A percentile compares a stretch with the other conserved stretches of the same genome.
phyloP scores from a whole-genome alignment of 1,140 invertebrate genomes.

The Drosophila pallidifrons region DNA sequence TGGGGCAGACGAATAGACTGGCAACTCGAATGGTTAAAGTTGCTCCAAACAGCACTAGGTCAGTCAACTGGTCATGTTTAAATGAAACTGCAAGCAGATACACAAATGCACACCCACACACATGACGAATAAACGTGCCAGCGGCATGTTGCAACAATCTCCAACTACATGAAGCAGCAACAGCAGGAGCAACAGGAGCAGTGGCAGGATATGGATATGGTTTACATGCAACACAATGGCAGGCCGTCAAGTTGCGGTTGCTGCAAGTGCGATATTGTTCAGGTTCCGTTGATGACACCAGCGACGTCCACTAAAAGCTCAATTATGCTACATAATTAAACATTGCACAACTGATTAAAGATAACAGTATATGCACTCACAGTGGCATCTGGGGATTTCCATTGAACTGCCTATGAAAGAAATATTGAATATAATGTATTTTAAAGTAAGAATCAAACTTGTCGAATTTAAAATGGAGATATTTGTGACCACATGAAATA shows the following conservation, averaged over 20 bases:
- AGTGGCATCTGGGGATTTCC: no score
- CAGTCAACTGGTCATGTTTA: constrained; percentile 26
- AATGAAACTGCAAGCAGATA: constrained; percentile 35
- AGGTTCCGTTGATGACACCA: constrained; percentile 13
- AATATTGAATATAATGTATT: no score
- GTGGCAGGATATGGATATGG: constrained; percentile 33
- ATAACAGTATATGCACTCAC: background rate
- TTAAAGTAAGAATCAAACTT: no score
- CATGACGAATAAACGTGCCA: constrained; percentile 24
- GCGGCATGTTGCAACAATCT: constrained; percentile 28
- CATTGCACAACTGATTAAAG: constrained; percentile 5
- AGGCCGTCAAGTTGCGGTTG: constrained; percentile 34
- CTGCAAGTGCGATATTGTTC: constrained; percentile 16
- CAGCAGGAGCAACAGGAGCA: background rate
- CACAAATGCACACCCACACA: background rate
- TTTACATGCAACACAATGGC: constrained; percentile 30
- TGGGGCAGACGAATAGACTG: background rate
- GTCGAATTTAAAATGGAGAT: no score
- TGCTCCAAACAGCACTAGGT: constrained; percentile 32
- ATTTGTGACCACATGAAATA: no score
- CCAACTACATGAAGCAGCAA: background rate
- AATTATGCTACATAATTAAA: constrained; percentile 22
- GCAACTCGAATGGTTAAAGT: constrained; percentile 29
- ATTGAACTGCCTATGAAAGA: background rate
- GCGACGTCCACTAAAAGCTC: constrained; percentile 2